Percentiles rank a stretch among this genome's conserved stretches.
phyloP scores from a whole-genome alignment of 1,140 invertebrate genomes.

The Megalonaias nervosa region DNA sequence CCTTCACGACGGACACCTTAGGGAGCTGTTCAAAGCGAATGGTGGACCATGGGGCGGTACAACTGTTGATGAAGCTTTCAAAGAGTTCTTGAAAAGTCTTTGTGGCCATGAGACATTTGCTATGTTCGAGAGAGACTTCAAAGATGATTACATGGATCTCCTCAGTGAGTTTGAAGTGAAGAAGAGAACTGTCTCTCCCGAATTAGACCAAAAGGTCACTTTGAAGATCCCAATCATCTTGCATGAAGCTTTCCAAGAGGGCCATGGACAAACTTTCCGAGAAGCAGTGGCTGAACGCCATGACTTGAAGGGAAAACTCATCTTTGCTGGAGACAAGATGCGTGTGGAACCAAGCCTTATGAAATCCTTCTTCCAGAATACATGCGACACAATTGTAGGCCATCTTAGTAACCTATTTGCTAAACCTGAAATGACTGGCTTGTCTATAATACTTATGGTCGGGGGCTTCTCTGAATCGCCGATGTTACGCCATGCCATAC shows the following conservation, averaged over 20 bases:
- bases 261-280: neutral
- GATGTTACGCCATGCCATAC: neutral
- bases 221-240: conserved; percentile 1
- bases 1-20: no score
- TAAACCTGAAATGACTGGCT: neutral
- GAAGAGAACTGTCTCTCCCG: conserved; percentile 4
- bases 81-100: conserved; percentile 4
- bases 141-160: conserved; percentile 12
- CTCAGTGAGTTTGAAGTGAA: conserved; percentile 17
- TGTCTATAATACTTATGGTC: neutral
- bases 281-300: no score
- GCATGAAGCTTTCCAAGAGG: neutral
- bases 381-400: neutral
- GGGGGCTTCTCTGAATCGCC: neutral
- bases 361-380: neutral
- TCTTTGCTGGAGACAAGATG: neutral
- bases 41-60: conserved; percentile 23
- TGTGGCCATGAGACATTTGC: conserved; percentile 2
- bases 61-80: conserved; percentile 11
- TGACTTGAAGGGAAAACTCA: neutral
- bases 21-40: conserved; percentile 1
- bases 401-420: neutral
- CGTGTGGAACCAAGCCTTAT: neutral
- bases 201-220: neutral
- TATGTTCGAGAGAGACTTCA: conserved; percentile 2